phyloP scores from a whole-genome alignment of 1,140 invertebrate species.

The Eurosta solidaginis region DNA sequence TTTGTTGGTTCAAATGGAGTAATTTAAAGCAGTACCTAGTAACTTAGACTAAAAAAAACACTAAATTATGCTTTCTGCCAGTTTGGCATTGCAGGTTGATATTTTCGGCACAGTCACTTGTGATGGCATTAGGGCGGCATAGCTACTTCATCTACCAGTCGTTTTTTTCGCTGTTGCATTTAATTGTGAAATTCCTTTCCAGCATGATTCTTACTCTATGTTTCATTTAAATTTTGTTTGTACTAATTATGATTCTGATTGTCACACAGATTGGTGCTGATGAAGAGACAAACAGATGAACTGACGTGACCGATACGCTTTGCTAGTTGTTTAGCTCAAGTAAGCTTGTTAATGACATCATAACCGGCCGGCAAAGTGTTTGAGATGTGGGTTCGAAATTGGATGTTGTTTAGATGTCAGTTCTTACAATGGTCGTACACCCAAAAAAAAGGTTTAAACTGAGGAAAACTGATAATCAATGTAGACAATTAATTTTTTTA shows the following conservation, averaged over 20 bases:
- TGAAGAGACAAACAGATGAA: neutral
- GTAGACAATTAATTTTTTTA: no score
- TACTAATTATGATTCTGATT: conserved; percentile 14
- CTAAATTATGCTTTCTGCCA: neutral
- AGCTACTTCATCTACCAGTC: neutral
- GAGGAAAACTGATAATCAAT: no score
- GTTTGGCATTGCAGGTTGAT: neutral
- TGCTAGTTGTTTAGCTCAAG: neutral
- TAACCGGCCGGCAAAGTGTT: neutral
- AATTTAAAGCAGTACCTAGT: neutral
- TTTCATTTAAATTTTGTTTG: neutral
- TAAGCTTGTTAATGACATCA: neutral
- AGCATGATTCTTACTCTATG: neutral
- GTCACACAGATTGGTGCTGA: neutral
- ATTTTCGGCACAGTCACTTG: conserved; percentile 12
- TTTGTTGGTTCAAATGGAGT: neutral
- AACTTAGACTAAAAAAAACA: neutral
- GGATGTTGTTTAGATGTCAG: no score
- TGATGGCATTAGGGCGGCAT: neutral
- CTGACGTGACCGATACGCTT: conserved; percentile 14
- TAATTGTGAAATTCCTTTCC: neutral
- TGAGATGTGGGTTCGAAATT: neutral
- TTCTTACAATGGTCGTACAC: no score
- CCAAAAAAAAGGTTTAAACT: no score
- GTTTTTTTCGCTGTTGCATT: neutral